Base-by-base conservation (phyloP, 2,888 invertebrate species). In the Andrena praecox region DNA sequence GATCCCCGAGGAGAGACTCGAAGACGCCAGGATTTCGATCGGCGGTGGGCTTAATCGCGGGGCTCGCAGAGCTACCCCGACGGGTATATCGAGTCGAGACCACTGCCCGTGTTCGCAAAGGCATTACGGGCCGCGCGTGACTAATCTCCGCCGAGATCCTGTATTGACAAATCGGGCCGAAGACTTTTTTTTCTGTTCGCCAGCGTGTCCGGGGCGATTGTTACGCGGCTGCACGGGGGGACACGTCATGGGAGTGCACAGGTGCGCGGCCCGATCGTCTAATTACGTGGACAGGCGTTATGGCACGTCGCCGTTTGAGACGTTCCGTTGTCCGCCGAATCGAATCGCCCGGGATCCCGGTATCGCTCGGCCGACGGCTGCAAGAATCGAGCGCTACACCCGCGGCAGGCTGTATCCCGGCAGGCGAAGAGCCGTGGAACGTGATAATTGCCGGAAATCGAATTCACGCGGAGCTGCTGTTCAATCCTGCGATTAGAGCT, bases 151-250 rank as follows among this genome's bases (percentile, higher is more conserved):
- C 54, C 87, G 84, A 91, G 91, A 91, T 91, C 89, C 90, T 86
- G 89, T 89, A 89, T 90, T 89, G 90, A 91, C 92, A 91, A 91
- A 92, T 92, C 90, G 88, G 80, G 88, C 79, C 74, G 67, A 78
- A 78, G 72, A 80, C 42, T 81, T 86, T 85, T 84, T 85, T 85
- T 68, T 75, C 7, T 72, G 56, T 62, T 60, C 73, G 66, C 63
- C 83, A 20, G 20, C 29, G 27, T 35, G 78, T 59, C 63, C 54
- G 60, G 74, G 60, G 48, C 83, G 78, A 81, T 71, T 79, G 79
- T 87, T 79, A 78, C 62, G 50, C 52, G 67, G 62, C 12, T 29
- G 66, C 42, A 24, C 54, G 80, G 80, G 75, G 69, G 67, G 82
- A 87, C 89, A 86, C 90, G 88, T 88, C 88, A 89, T 89, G 89